Evolutionary conservation across 1,140 invertebrate species (phyloP), one percentile per base, ranked within the genome.

Genomic region (Brachystomella parvula): DNA sequence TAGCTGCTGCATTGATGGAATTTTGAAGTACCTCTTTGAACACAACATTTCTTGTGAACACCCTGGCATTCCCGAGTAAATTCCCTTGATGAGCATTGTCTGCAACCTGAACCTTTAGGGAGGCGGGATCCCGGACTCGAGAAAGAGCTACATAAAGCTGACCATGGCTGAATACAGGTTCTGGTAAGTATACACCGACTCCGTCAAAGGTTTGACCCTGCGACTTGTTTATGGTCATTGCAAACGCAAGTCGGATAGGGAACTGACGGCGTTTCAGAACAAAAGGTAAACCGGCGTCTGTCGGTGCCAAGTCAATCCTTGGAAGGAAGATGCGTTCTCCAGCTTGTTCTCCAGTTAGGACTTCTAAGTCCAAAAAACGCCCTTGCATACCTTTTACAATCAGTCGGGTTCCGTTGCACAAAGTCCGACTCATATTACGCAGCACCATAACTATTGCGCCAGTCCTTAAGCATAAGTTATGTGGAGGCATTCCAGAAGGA

Each of bases 161-260:
- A 3, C 68, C 68, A 58, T 69, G 68, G 9, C 19, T 31, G 61
- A 69, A 69, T 1, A 65, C 59, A 28, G 63, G 61, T 12, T 66
- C 19, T 19, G 47, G 44, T 19, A 70, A 35, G 30, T 66, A 66
- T 2, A 70, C 62, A 9, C 68, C 64, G 59, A 66, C 60, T 35
- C 15, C 47, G 21, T 66, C 44, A n/a, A 70, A 61, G 0, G 68
- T 33, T 56, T 70, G 69, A 6, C 82, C 81, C 75, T 85, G 82
- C 73, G 79, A 77, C 74, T 84, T 82, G 71, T 81, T 82, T 56
- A 81, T 81, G 26, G 79, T 78, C 75, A 83, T 79, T 24, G 78
- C 76, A 75, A 83, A 84, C 32, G 81, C 79, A 9, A 82, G 68
- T 66, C 71, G 64, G 39, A 79, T 65, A 30, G 77, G 77, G 74